Evolutionary conservation across 2,888 invertebrate genomes (phyloP), one percentile per base, ranked within the genome.

Genomic region (Aporophyla nigra): DNA sequence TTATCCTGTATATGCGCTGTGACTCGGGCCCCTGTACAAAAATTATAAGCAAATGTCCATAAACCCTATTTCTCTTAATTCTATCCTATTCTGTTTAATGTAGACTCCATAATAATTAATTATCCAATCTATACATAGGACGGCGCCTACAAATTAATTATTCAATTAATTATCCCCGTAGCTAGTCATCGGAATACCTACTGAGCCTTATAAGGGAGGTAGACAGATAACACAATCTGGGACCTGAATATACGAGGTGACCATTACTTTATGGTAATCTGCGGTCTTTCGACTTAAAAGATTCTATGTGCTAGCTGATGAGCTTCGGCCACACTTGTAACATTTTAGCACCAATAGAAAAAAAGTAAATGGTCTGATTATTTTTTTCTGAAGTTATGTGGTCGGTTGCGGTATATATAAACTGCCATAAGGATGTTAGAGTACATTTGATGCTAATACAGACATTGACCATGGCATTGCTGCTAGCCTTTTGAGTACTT

Each of bases 221-320:
- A 63, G 56, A 46, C 40, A 78, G 71, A 74, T 82, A 73, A 58
- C 68, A 76, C 71, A 77, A 83, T 74, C 79, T 72, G 14, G 69
- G 67, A 78, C 82, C 72, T 68, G 84, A 74, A 74, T 74, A 68
- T 74, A 65, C 51, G 74, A 66, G 69, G 62, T 79, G 74, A 63
- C 84, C 81, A 83, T 81, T 78, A 71, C 63, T 68, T 58, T 80
- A 83, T 84, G 83, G 27, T 80, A 84, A 83, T 81, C 51, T 71
- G 43, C n/a, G 71, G 53, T 69, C 67, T 62, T 74, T 63, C n/a
- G 56, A 80, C 74, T 66, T 74, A 61, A 75, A 78, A 73, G 54
- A 19, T 74, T n/a, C 9, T 19, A 68, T 59, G 24, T 19, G 27
- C 58, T 62, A n/a, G 76, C 76, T 58, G 61, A 74, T 63, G 68